Percentiles rank a stretch among this genome's conserved stretches.
Conservation (phyloP, 2,888 invertebrate genomes). For the Lasioglossum lativentre region DNA sequence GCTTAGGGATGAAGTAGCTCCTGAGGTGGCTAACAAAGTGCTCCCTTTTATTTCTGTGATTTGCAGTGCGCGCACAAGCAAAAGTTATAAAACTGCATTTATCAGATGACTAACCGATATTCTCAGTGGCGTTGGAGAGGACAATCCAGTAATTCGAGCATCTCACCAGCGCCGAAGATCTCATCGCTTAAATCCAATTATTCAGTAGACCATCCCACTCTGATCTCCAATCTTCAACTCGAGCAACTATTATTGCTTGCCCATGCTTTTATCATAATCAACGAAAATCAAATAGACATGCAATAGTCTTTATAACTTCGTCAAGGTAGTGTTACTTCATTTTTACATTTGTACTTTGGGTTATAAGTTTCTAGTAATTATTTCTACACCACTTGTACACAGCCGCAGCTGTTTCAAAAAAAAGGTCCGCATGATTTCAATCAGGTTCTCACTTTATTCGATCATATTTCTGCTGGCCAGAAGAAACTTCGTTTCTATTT, state of each 20-base stretch:
- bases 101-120: slow-evolving; percentile 85
- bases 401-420: slow-evolving; percentile 33
- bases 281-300: slow-evolving; percentile 44
- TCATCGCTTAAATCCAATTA: slow-evolving; percentile 82
- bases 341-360: slow-evolving; percentile 33
- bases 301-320: slow-evolving; percentile 45
- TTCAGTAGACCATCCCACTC: slow-evolving; percentile 76
- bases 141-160: slow-evolving; percentile 77
- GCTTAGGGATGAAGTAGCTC: slow-evolving; percentile 63
- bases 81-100: slow-evolving; percentile 84
- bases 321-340: slow-evolving; percentile 39
- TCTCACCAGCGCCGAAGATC: slow-evolving; percentile 82
- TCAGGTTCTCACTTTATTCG: slow-evolving; percentile 24
- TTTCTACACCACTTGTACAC: slow-evolving; percentile 6
- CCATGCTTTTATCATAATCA: slow-evolving; percentile 62
- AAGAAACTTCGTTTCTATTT: slow-evolving; percentile 13
- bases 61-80: slow-evolving; percentile 84
- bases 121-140: slow-evolving; percentile 83
- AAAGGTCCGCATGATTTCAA: slow-evolving; percentile 21
- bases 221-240: slow-evolving; percentile 60
- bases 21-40: slow-evolving; percentile 78
- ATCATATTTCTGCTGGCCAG: slow-evolving; percentile 64
- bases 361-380: slow-evolving; percentile 46
- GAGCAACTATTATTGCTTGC: slow-evolving; percentile 56
- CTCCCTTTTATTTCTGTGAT: slow-evolving; percentile 80